Base-by-base conservation (phyloP, 2,888 invertebrate genomes). In the Trimorus sp. region DNA sequence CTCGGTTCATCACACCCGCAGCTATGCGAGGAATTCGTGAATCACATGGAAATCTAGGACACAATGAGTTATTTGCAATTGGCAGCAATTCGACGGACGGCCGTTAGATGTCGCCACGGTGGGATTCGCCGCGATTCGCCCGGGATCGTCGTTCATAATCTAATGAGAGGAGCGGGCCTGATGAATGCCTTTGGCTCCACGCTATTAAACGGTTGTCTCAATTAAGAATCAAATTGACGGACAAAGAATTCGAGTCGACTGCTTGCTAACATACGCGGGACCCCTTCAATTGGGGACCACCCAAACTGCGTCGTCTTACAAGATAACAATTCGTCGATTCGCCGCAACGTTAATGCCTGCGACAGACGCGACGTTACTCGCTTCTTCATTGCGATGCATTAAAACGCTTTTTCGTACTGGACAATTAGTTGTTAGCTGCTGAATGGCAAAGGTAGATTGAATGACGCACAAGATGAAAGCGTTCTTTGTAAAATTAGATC, bases 281-380 rank as follows among this genome's bases (percentile, higher is more conserved):
- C 84, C 88, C 88, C 85, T 86, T 86, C 88, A 89, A 90, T 88
- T 88, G 84, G 83, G 83, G 90, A 90, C 90, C 90, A 90, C 90
- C 90, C 90, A 90, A 90, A 89, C 83, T 84, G 85, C 73, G 82
- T 69, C 80, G 68, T 84, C 75, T 75, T 75, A 60, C 69, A 71
- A 79, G 79, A 79, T 82, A 75, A 81, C 81, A 79, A 82, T 83
- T 83, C 83, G 82, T 75, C 81, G 71, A 84, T 81, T 84, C 53
- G 77, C 37, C 62, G 76, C 63, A 76, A 76, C 68, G 63, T 68
- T 68, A 79, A 83, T 71, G 79, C 73, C 65, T 68, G 48, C 66
- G 65, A 65, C 79, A 58, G 63, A 82, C 63, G 6, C 11, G 36
- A 70, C 69, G 73, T 69, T 54, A 49, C 70, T 75, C 71, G 78